These are phyloP conservation scores for Salvator merianae DNA, from an alignment of 2,113 vertebrate species.

Conservation along the genomic window DNA sequence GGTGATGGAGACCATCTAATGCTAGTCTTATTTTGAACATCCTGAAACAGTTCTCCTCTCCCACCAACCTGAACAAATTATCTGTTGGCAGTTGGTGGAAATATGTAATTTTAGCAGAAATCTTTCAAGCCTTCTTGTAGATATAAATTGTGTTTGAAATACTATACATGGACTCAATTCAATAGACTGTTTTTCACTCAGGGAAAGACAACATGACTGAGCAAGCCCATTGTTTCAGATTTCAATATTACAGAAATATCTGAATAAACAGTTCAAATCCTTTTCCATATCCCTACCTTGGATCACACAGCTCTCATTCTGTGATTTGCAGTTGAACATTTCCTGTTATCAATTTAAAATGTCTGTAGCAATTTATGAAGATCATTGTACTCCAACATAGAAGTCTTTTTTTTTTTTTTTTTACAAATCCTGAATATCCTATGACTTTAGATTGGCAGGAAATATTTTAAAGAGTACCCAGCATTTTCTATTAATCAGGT, in stretches of 20 bases:
- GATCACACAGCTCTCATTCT: background rate
- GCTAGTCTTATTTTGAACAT: no score
- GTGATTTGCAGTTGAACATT: background rate
- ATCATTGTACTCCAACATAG: background rate
- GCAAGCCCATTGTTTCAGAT: background rate
- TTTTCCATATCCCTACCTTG: background rate
- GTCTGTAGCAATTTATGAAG: background rate
- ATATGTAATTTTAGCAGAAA: no score
- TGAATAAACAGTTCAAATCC: background rate
- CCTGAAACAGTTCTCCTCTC: no score
- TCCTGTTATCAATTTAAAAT: background rate
- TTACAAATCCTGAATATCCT: rapidly evolving
- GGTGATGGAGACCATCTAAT: no score
- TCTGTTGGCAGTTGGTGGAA: no score
- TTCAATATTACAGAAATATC: background rate
- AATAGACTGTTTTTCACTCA: background rate
- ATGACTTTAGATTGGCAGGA: background rate
- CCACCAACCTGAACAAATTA: no score
- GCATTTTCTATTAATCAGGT: background rate
- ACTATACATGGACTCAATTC: background rate
- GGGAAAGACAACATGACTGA: background rate
- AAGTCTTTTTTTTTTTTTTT: background rate
- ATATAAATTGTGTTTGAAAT: background rate
- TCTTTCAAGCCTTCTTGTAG: no score
- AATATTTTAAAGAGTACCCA: background rate